Conservation (phyloP, 2,113 vertebrate species). For the Oreochromis aureus region DNA sequence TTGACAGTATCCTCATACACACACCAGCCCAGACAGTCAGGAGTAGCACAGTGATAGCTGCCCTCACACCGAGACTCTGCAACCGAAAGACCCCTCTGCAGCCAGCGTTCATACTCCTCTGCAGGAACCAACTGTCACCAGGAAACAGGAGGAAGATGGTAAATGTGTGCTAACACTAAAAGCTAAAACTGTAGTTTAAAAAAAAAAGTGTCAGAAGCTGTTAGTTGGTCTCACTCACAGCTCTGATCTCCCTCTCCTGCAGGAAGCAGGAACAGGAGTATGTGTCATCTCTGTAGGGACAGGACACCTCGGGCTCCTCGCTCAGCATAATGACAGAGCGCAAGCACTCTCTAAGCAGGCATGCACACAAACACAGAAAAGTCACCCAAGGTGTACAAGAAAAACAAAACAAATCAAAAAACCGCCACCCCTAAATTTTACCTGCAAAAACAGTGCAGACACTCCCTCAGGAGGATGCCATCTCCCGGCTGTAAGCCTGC, state of each 20-base stretch:
- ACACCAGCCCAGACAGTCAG: slow-evolving; percentile 81
- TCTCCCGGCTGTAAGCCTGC: slow-evolving; percentile 67
- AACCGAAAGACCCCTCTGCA: slow-evolving; percentile 77
- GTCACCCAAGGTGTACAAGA: background rate
- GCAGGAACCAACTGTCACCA: slow-evolving; percentile 48
- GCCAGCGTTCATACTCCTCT: slow-evolving; percentile 78
- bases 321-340: slow-evolving; percentile 79
- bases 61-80: slow-evolving; percentile 80
- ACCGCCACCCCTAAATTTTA: background rate
- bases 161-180: background rate
- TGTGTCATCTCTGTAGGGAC: slow-evolving; percentile 80
- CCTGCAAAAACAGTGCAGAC: slow-evolving; percentile 85
- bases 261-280: slow-evolving; percentile 77
- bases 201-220: background rate
- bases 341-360: slow-evolving; percentile 73
- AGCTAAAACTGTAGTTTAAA: background rate
- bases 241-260: slow-evolving; percentile 83
- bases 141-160: background rate
- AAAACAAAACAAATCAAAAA: background rate
- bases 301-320: slow-evolving; percentile 78
- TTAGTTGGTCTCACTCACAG: slow-evolving; percentile 64
- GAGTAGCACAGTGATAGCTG: slow-evolving; percentile 81
- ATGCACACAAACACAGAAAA: background rate
- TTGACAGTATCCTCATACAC: slow-evolving; percentile 80
- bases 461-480: slow-evolving; percentile 81